Conservation (phyloP, 2,888 invertebrate genomes). For the Microctonus brassicae region DNA sequence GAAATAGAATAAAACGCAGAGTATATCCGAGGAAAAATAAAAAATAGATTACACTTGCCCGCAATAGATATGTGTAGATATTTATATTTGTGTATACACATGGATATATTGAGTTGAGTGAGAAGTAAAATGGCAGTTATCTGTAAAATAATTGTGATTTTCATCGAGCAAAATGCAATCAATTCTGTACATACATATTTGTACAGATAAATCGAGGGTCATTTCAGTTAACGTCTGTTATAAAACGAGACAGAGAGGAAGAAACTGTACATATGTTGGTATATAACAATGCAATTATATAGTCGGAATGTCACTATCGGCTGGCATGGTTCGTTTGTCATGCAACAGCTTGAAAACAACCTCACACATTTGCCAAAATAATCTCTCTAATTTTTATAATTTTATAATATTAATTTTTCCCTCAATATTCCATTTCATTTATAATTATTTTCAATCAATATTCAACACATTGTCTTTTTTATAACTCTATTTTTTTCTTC, state of each 20-base stretch:
- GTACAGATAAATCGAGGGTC: slow-evolving; percentile 35
- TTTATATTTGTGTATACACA: too few relatives aligned
- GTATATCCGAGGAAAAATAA: neutral
- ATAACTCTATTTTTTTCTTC: too few relatives aligned
- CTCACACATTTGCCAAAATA: neutral
- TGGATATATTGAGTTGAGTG: neutral
- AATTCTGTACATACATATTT: slow-evolving; percentile 20
- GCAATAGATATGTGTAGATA: neutral
- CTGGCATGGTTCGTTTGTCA: slow-evolving; percentile 55
- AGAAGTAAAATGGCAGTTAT: slow-evolving; percentile 24
- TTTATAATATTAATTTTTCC: slow-evolving; percentile 21
- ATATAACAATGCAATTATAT: slow-evolving; percentile 52
- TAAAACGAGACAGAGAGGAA: neutral
- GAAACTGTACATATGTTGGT: slow-evolving; percentile 16
- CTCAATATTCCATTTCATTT: too few relatives aligned
- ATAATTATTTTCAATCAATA: too few relatives aligned
- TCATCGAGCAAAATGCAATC: slow-evolving; percentile 45
- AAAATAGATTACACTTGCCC: too few relatives aligned
- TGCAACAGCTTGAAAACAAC: slow-evolving; percentile 57
- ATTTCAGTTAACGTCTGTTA: slow-evolving; percentile 26
- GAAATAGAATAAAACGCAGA: neutral
- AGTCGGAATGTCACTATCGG: slow-evolving; percentile 54
- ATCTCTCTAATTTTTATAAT: neutral
- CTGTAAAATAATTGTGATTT: slow-evolving; percentile 50
- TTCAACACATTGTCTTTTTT: too few relatives aligned